Conservation (phyloP, 2,888 invertebrate genomes). For the Rhaphigaster nebulosa region DNA sequence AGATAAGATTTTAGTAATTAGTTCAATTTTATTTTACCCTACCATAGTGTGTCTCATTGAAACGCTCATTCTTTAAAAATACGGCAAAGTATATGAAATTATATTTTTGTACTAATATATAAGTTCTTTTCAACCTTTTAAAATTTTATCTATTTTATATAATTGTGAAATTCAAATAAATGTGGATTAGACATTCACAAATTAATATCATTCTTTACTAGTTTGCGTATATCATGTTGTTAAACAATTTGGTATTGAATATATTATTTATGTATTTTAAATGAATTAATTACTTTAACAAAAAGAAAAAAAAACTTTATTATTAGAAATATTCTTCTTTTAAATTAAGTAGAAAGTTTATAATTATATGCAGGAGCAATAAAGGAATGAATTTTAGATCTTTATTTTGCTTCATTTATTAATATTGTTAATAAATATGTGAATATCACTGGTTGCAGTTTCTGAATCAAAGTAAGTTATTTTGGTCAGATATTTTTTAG, state of each 20-base stretch:
- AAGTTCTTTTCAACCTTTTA: conserved; percentile 33
- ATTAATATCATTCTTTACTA: not conserved
- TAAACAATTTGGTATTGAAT: not conserved
- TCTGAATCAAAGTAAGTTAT: not conserved
- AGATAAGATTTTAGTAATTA: conserved; percentile 32
- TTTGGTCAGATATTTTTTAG: not conserved
- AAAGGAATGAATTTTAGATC: no score
- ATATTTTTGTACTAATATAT: conserved; percentile 45
- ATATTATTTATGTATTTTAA: not conserved
- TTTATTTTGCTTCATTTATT: not conserved
- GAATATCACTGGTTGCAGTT: not conserved
- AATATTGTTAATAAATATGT: not conserved
- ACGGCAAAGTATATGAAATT: conserved; percentile 12
- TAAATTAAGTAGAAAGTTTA: no score
- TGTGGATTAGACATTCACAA: not conserved
- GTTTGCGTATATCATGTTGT: not conserved
- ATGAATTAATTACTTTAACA: not conserved
- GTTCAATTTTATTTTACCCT: conserved; percentile 22
- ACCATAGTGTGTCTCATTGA: not conserved
- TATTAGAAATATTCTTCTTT: no score
- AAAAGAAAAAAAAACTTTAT: not conserved
- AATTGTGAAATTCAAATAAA: not conserved
- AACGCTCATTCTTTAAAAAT: conserved; percentile 44
- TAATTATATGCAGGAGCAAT: no score
- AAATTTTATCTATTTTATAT: not conserved